These are phyloP conservation scores for Drosophila neutralis DNA, from an alignment of 2,888 invertebrate species.

Conservation along the genomic window DNA sequence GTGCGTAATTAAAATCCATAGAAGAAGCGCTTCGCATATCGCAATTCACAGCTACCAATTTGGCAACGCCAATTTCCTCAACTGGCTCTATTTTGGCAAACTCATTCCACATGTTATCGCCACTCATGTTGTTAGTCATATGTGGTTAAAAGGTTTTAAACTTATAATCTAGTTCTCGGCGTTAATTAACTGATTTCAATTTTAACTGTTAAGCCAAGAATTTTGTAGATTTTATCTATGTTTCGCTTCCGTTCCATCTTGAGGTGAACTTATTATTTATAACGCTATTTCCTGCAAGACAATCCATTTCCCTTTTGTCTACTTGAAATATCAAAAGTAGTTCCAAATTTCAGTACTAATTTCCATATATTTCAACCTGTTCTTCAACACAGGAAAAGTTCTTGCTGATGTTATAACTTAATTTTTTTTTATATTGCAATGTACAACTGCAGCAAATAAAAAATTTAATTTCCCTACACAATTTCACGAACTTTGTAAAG, in stretches of 20 bases:
- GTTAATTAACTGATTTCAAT: not conserved
- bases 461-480: not conserved
- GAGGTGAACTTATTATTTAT: not conserved
- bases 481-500: not conserved
- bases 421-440: conserved; percentile 1
- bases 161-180: conserved; percentile 9
- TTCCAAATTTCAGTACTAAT: not conserved
- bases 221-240: not conserved
- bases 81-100: conserved; percentile 7
- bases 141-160: not conserved
- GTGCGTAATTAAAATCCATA: conserved; percentile 45
- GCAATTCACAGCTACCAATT: conserved; percentile 27
- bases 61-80: conserved; percentile 51
- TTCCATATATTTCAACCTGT: not conserved
- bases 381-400: not conserved
- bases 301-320: not conserved
- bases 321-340: not conserved
- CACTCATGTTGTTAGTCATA: not conserved
- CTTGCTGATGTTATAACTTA: not conserved
- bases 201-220: not conserved
- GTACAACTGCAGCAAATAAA: conserved; percentile 34
- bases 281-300: conserved; percentile 8
- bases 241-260: conserved; percentile 16
- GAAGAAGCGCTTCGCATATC: conserved; percentile 21
- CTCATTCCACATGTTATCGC: conserved; percentile 10